These are phyloP conservation scores for Pagrus major DNA, from an alignment of 2,113 vertebrate species.

Conservation along the genomic window DNA sequence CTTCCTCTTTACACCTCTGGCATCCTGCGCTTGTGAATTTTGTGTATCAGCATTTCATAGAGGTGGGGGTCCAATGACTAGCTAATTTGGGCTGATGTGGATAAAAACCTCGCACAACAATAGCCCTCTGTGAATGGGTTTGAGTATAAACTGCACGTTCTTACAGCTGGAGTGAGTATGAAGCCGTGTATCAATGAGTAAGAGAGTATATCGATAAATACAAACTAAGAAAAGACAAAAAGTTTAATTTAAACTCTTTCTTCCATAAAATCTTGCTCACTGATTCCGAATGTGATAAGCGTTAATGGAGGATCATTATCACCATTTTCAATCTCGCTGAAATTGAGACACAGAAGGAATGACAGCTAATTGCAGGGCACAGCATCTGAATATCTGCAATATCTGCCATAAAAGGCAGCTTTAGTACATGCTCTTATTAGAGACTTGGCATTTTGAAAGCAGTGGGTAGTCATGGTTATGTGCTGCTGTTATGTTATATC, in stretches of 20 bases:
- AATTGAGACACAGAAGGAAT: conserved; percentile 66
- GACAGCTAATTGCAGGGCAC: conserved; percentile 73
- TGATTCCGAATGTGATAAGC: conserved; percentile 62
- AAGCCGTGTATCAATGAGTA: neutral
- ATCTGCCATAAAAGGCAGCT: conserved; percentile 65
- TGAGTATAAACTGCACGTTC: neutral
- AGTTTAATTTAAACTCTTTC: conserved; percentile 47
- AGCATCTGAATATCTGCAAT: conserved; percentile 58
- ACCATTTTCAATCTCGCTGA: conserved; percentile 63
- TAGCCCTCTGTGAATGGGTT: neutral
- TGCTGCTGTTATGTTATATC: conserved; percentile 62
- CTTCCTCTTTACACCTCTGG: neutral
- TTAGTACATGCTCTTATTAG: conserved; percentile 61
- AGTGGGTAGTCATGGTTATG: conserved; percentile 61
- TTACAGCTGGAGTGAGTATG: neutral
- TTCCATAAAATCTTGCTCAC: conserved; percentile 56
- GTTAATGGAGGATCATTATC: conserved; percentile 74
- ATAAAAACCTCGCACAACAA: neutral
- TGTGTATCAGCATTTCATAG: neutral
- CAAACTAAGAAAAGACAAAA: neutral
- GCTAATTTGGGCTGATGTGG: neutral
- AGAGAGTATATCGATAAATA: conserved; percentile 16
- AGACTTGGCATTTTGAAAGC: conserved; percentile 73
- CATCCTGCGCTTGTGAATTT: neutral
- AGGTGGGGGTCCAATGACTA: neutral